Percentiles rank a stretch among this genome's conserved stretches.
Evolutionary conservation across 2,797 vertebrate genomes (phyloP).

Genomic region (Myotis pilosus): DNA sequence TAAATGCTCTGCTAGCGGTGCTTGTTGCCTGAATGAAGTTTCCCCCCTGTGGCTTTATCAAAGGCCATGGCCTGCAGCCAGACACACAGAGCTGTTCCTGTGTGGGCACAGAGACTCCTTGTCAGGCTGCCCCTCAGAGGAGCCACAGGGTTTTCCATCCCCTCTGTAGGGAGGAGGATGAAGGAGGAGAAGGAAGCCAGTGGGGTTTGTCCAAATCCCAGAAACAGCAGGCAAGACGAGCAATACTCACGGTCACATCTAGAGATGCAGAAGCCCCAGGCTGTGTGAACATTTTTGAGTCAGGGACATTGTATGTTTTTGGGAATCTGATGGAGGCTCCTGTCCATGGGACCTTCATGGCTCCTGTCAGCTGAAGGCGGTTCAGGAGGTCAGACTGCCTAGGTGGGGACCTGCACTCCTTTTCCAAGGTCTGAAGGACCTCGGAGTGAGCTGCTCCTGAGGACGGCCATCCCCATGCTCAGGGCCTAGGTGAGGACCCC

Average conservation of each 20-base stretch:
- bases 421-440: not conserved
- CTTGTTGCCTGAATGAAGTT: constrained; percentile 42
- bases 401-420: no score
- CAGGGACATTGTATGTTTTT: not conserved
- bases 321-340: not conserved
- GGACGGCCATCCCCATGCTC: not conserved
- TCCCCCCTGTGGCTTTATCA: constrained; percentile 69
- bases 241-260: not conserved
- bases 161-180: not conserved
- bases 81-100: constrained; percentile 62
- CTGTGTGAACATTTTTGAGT: not conserved
- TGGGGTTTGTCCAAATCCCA: not conserved
- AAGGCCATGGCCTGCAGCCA: not conserved
- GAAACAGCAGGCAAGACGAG: not conserved
- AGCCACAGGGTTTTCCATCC: constrained; percentile 43
- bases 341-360: not conserved
- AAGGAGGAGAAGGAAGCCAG: not conserved
- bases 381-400: not conserved
- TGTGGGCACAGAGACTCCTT: constrained; percentile 69
- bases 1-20: not conserved
- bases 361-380: no score
- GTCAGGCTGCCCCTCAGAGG: constrained; percentile 4
- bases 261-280: not conserved
- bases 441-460: not conserved
- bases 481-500: not conserved